A percentile compares a stretch with the other conserved stretches of the same genome.
Evolutionary conservation across 2,888 invertebrate species (phyloP).

Genomic region (Volucella inanis): DNA sequence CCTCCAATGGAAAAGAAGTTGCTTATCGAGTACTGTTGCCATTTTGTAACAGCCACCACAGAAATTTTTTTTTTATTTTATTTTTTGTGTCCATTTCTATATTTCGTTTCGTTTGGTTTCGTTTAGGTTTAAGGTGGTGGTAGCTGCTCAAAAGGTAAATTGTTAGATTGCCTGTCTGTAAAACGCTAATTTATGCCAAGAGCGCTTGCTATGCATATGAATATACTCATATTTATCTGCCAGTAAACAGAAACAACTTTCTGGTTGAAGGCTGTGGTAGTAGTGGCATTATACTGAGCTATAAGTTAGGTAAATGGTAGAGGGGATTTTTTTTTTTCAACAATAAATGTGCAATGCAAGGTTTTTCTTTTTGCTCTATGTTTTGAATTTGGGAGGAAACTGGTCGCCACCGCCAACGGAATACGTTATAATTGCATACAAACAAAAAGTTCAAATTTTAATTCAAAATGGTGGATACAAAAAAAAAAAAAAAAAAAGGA

Average conservation of each 20-base stretch:
- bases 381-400: conserved; percentile 72
- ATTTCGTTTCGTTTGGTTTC: conserved; percentile 69
- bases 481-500: conserved; percentile 49
- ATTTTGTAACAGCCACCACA: conserved; percentile 65
- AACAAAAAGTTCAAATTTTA: conserved; percentile 69
- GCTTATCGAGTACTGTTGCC: conserved; percentile 69
- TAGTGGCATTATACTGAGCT: background rate
- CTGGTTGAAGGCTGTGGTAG: conserved; percentile 41
- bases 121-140: conserved; percentile 70
- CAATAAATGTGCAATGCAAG: conserved; percentile 70
- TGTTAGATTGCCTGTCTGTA: conserved; percentile 75
- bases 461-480: conserved; percentile 69
- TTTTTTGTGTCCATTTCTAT: conserved; percentile 66
- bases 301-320: background rate
- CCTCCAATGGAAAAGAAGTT: conserved; percentile 74
- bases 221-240: conserved; percentile 1
- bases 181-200: conserved; percentile 74
- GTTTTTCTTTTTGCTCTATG: conserved; percentile 47
- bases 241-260: conserved; percentile 23
- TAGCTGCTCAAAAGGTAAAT: conserved; percentile 71
- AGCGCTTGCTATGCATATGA: conserved; percentile 59
- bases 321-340: conserved; percentile 66
- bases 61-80: conserved; percentile 10
- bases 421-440: conserved; percentile 70
- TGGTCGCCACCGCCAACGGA: conserved; percentile 67